A percentile compares a stretch with the other conserved stretches of the same genome.
Evolutionary conservation across 1,140 invertebrate genomes (phyloP).

Genomic region (Caerostris darwini): DNA sequence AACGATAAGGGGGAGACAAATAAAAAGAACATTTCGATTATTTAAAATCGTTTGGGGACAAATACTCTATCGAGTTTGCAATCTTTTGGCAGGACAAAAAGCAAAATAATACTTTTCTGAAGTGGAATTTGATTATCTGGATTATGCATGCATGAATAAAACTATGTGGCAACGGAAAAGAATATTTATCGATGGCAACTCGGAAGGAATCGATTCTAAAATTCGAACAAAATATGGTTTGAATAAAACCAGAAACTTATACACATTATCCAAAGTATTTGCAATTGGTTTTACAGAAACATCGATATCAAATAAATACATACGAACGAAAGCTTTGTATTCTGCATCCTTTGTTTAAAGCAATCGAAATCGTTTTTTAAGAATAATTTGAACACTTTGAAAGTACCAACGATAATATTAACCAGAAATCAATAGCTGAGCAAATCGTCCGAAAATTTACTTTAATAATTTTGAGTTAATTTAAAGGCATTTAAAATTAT

Average conservation of each 20-base stretch:
- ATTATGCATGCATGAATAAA: not conserved
- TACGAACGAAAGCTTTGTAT: constrained; percentile 4
- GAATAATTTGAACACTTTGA: not conserved
- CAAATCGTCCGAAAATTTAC: too few relatives aligned
- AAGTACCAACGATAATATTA: not conserved
- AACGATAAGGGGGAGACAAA: constrained; percentile 45
- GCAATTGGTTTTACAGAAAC: not conserved
- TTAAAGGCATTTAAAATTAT: too few relatives aligned
- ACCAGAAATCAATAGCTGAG: not conserved
- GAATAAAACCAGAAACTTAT: not conserved
- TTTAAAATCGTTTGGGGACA: constrained; percentile 73
- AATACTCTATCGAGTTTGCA: constrained; percentile 34
- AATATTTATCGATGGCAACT: constrained; percentile 36
- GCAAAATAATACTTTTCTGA: constrained; percentile 57
- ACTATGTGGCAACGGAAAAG: not conserved
- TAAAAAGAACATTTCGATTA: constrained; percentile 63
- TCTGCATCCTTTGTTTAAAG: not conserved
- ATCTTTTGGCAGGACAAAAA: constrained; percentile 55
- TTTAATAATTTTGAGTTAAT: too few relatives aligned
- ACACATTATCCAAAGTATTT: not conserved
- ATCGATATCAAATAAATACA: not conserved
- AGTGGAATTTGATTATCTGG: constrained; percentile 33
- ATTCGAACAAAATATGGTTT: not conserved
- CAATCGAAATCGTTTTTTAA: not conserved
- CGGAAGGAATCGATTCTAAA: constrained; percentile 28